Percentiles rank a stretch among this genome's conserved stretches.
Evolutionary conservation across 2,797 vertebrate species (phyloP).

Genomic region (Perdix hodgsoniae): DNA sequence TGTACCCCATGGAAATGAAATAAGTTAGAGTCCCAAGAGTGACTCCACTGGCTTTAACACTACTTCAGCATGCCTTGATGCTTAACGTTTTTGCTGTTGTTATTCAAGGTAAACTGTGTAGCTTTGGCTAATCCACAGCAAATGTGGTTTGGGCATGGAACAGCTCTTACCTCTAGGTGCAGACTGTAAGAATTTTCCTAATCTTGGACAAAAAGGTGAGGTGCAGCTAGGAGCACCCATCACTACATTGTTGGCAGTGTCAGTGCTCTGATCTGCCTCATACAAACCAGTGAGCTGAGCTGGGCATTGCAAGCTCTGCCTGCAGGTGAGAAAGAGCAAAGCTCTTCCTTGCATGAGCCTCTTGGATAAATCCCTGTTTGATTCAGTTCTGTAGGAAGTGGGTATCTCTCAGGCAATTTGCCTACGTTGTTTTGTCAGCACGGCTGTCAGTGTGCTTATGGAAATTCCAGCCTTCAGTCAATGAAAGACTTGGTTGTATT

Average conservation of each 20-base stretch:
- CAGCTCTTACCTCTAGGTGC: background rate
- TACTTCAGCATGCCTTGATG: background rate
- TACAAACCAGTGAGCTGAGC: background rate
- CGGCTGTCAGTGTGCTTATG: background rate
- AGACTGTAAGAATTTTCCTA: background rate
- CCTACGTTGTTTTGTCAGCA: constrained; percentile 35
- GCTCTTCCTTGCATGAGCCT: background rate
- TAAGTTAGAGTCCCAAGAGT: background rate
- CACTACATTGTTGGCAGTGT: background rate
- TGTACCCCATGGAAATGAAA: background rate
- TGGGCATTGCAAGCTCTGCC: background rate
- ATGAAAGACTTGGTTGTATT: background rate
- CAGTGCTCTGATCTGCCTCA: background rate
- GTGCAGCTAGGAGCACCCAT: rapidly evolving
- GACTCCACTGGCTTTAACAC: background rate
- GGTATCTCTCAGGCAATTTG: background rate
- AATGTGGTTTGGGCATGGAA: background rate
- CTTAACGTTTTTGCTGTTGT: background rate
- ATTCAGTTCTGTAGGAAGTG: background rate
- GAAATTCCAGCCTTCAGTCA: constrained; percentile 19
- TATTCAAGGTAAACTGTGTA: background rate
- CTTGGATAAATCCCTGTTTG: background rate
- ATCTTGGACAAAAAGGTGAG: background rate
- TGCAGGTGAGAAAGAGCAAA: background rate
- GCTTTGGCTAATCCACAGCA: background rate